Percentiles rank a stretch among this genome's conserved stretches.
phyloP scores from a whole-genome alignment of 2,888 invertebrate genomes.

The Bimastos eiseni region DNA sequence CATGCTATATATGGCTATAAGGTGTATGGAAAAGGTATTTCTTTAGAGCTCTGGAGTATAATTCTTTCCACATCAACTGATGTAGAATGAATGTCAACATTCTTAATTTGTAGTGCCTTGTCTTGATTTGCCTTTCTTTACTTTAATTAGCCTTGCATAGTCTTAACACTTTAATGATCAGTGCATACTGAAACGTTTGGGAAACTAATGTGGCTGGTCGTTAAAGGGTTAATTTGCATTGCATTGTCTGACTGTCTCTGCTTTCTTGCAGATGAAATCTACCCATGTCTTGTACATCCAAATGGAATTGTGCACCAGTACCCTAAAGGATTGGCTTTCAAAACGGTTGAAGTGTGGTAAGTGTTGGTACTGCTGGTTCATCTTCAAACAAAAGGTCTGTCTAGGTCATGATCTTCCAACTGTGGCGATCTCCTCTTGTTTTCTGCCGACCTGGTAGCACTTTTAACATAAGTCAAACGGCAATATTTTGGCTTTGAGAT shows the following conservation, averaged over 20 bases:
- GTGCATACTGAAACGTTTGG: no score
- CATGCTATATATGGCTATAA: not conserved
- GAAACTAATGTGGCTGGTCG: no score
- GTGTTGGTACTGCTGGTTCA: not conserved
- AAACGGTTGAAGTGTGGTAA: not conserved
- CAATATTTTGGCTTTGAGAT: not conserved
- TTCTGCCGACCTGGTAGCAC: not conserved
- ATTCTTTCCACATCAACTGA: not conserved
- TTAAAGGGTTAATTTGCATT: no score
- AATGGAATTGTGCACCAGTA: not conserved
- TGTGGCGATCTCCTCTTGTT: not conserved
- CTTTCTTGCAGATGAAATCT: not conserved
- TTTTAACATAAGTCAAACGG: not conserved
- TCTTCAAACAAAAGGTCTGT: not conserved
- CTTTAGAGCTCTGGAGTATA: not conserved
- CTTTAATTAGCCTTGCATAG: not conserved
- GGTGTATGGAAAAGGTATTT: not conserved
- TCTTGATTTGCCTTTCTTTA: not conserved
- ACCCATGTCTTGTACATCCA: constrained; percentile 18
- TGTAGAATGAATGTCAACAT: not conserved
- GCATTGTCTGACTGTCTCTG: not conserved
- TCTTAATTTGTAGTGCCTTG: not conserved
- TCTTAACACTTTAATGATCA: no score
- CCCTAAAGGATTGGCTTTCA: constrained; percentile 14
- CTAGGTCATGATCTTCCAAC: no score